These are phyloP conservation scores for Anticlea derivata DNA, from an alignment of 2,888 invertebrate genomes.

Conservation along the genomic window DNA sequence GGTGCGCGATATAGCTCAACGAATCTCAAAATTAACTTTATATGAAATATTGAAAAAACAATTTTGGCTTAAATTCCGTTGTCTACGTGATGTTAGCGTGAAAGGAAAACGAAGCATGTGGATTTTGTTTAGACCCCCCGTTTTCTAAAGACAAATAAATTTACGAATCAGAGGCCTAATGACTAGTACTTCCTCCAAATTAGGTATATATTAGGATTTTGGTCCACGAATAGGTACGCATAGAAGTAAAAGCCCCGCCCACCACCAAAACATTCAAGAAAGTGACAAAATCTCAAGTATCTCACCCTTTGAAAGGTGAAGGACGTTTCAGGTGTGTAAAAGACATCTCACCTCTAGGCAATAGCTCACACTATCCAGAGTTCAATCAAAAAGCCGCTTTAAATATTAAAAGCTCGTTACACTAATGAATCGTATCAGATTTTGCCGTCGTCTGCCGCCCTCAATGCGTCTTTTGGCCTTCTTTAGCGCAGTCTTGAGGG, in stretches of 20 bases:
- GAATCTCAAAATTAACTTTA: no score
- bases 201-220: no score
- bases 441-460: slow-evolving; percentile 62
- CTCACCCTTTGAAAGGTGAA: slow-evolving; percentile 48
- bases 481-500: slow-evolving; percentile 58
- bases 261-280: slow-evolving; percentile 27
- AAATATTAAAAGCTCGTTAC: slow-evolving; percentile 83
- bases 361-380: slow-evolving; percentile 68
- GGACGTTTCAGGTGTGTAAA: slow-evolving; percentile 49
- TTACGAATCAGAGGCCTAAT: no score
- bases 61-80: no score
- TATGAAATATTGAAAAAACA: no score
- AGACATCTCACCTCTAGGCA: slow-evolving; percentile 53
- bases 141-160: no score
- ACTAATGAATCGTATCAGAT: slow-evolving; percentile 85
- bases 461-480: slow-evolving; percentile 68
- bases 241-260: slow-evolving; percentile 1
- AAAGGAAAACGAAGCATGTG: no score
- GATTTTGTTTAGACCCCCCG: no score
- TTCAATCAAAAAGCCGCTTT: slow-evolving; percentile 76
- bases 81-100: no score
- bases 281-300: slow-evolving; percentile 57
- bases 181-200: no score
- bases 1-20: no score
- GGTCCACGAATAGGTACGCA: no score